Evolutionary conservation across 2,797 vertebrate genomes (phyloP).

Genomic region (Chelmon rostratus): DNA sequence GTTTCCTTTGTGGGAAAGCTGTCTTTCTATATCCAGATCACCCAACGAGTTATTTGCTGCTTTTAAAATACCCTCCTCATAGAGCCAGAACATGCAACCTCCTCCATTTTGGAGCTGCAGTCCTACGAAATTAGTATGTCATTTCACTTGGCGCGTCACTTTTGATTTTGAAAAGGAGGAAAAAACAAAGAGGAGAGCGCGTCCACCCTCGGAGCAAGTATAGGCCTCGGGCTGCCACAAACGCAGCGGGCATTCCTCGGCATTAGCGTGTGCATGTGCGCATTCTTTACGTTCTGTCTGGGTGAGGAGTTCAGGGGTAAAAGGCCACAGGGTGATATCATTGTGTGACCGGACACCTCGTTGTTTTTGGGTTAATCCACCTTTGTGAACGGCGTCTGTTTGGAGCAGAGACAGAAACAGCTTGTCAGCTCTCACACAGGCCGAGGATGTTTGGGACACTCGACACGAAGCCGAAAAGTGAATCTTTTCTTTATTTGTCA

Average conservation of each 20-base stretch:
- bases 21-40: neutral
- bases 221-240: slow-evolving; percentile 48
- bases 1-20: neutral
- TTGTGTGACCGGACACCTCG: slow-evolving; percentile 31
- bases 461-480: neutral
- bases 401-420: neutral
- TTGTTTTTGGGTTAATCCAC: slow-evolving; percentile 1
- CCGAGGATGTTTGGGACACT: neutral
- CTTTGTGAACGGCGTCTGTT: neutral
- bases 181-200: neutral
- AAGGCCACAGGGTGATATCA: slow-evolving; percentile 54
- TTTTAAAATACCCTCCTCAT: slow-evolving; percentile 11
- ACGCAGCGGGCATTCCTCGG: slow-evolving; percentile 52
- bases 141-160: slow-evolving; percentile 43
- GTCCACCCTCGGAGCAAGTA: slow-evolving; percentile 38
- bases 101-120: slow-evolving; percentile 30
- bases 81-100: slow-evolving; percentile 8
- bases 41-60: slow-evolving; percentile 25
- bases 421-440: neutral
- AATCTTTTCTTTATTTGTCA: too few relatives aligned
- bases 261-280: slow-evolving; percentile 62
- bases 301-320: slow-evolving; percentile 63
- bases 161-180: slow-evolving; percentile 31
- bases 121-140: slow-evolving; percentile 30
- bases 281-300: slow-evolving; percentile 64